These are phyloP conservation scores for Pheosia gnoma DNA, from an alignment of 2,888 invertebrate genomes.

Conservation along the genomic window DNA sequence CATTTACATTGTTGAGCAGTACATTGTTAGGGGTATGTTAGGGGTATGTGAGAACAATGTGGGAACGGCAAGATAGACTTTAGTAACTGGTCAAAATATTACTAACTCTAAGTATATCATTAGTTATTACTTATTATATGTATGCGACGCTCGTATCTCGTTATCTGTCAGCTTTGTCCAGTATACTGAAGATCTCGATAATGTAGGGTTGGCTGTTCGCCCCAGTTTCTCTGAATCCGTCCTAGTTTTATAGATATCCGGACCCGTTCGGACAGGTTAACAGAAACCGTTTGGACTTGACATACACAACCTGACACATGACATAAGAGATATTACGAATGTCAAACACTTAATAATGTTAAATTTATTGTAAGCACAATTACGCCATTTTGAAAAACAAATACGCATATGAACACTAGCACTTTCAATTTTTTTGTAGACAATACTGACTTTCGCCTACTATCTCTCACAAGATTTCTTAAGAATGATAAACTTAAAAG, in stretches of 20 bases:
- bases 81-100: too few species aligned
- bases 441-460: background rate
- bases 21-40: too few species aligned
- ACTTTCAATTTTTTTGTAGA: background rate
- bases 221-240: conserved; percentile 33
- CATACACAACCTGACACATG: conserved; percentile 7
- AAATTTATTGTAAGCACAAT: background rate
- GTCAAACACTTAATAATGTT: background rate
- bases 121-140: conserved; percentile 4
- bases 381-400: background rate
- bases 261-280: conserved; percentile 17
- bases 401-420: background rate
- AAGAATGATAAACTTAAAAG: too few species aligned
- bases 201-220: conserved; percentile 31
- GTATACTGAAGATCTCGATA: conserved; percentile 22
- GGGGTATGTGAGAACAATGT: too few species aligned
- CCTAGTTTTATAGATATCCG: conserved; percentile 35
- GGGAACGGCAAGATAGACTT: too few species aligned
- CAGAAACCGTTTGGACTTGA: conserved; percentile 22
- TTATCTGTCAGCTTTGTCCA: conserved; percentile 17
- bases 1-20: too few species aligned
- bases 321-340: background rate
- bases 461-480: background rate
- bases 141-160: conserved; percentile 25
- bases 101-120: too few species aligned